phyloP scores from a whole-genome alignment of 2,113 vertebrate genomes.

The Galeopterus variegatus region DNA sequence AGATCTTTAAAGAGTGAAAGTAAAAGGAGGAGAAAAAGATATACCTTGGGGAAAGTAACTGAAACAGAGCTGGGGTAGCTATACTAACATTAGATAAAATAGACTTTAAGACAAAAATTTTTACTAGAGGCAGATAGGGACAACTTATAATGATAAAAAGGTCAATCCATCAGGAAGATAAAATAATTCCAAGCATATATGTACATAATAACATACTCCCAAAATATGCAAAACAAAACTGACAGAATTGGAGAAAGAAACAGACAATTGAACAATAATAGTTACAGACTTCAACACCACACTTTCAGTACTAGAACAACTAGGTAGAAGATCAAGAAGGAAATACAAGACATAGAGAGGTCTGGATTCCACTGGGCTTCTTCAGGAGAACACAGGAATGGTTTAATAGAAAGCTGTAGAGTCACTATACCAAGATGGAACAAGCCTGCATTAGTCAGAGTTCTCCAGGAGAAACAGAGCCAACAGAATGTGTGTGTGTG shows the following conservation, averaged over 20 bases:
- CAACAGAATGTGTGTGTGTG: background rate
- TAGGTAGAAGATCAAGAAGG: background rate
- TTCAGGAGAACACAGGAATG: background rate
- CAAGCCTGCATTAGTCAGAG: background rate
- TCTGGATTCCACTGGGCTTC: background rate
- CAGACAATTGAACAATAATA: background rate
- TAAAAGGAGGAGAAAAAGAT: background rate
- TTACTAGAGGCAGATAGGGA: background rate
- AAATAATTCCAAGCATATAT: background rate
- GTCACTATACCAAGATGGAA: background rate
- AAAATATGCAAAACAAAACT: background rate
- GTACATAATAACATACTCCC: background rate
- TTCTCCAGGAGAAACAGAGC: background rate
- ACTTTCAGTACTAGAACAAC: background rate
- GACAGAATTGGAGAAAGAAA: background rate
- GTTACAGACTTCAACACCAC: background rate
- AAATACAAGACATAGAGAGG: background rate
- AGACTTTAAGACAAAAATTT: background rate
- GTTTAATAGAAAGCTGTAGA: background rate
- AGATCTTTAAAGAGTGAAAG: background rate
- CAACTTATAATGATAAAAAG: background rate
- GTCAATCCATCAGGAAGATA: background rate
- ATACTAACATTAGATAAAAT: background rate
- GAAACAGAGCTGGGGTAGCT: background rate
- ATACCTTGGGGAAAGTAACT: background rate